Conservation (phyloP, 2,113 vertebrate genomes). For the rat (Rattus norvegicus) region DNA sequence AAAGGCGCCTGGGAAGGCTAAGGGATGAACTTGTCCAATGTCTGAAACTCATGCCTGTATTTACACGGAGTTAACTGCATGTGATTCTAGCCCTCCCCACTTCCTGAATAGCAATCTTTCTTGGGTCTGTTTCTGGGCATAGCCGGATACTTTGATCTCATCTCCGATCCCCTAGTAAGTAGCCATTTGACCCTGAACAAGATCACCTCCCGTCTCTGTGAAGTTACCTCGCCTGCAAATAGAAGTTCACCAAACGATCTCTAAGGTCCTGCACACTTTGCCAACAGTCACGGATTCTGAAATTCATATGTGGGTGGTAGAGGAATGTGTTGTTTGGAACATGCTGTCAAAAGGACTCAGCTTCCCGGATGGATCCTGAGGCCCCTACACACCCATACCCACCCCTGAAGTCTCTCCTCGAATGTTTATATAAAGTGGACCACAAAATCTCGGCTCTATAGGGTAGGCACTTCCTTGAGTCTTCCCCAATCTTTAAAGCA, state of each 20-base stretch:
- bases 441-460: constrained; percentile 19
- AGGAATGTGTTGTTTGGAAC: constrained; percentile 31
- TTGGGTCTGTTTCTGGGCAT: neutral
- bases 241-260: neutral
- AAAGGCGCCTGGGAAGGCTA: neutral
- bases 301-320: neutral
- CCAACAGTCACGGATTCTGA: constrained; percentile 18
- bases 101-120: neutral
- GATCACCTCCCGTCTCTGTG: neutral
- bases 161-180: neutral
- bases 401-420: neutral
- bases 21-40: no score
- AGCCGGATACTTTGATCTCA: neutral
- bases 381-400: neutral
- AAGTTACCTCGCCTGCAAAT: neutral
- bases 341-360: constrained; percentile 4
- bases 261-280: neutral
- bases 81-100: neutral
- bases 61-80: neutral
- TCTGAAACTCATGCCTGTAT: neutral
- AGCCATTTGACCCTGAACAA: neutral
- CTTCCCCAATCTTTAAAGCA: fast-evolving
- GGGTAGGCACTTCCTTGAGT: neutral
- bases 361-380: neutral
- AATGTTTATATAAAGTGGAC: constrained; percentile 25